Conservation (phyloP, 2,888 invertebrate species). For the Drosophila atroscutellata region DNA sequence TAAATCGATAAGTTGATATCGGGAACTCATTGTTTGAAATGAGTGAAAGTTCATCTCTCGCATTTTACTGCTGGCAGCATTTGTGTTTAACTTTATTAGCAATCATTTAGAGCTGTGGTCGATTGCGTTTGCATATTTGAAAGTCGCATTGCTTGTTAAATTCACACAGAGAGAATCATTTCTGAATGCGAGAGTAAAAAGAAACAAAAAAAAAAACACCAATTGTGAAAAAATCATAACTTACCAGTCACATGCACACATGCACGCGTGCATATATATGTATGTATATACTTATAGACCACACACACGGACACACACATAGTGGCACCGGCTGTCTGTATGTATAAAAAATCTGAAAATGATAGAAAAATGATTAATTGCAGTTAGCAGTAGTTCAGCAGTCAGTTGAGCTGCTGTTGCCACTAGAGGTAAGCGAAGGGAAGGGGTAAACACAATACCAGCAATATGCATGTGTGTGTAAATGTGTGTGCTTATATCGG, state of each 20-base stretch:
- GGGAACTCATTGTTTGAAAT: background rate
- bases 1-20: background rate
- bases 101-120: slow-evolving; percentile 1
- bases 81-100: background rate
- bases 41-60: background rate
- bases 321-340: slow-evolving; percentile 52
- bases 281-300: slow-evolving; percentile 9
- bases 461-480: slow-evolving; percentile 27
- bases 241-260: slow-evolving; percentile 46
- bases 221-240: slow-evolving; percentile 58
- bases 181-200: slow-evolving; percentile 20
- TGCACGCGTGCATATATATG: slow-evolving; percentile 1
- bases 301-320: slow-evolving; percentile 10
- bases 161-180: slow-evolving; percentile 30
- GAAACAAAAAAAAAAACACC: background rate
- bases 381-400: slow-evolving; percentile 81
- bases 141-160: slow-evolving; percentile 3
- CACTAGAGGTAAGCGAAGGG: slow-evolving; percentile 46
- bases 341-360: slow-evolving; percentile 81
- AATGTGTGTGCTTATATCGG: slow-evolving; percentile 38
- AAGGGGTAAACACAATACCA: slow-evolving; percentile 40
- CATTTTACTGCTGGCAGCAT: background rate
- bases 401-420: slow-evolving; percentile 59
- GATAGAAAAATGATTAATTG: slow-evolving; percentile 83
- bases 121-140: background rate